Evolutionary conservation across 2,113 vertebrate species (phyloP), one percentile per base, ranked within the genome.

Genomic region (Elachura formosa): DNA sequence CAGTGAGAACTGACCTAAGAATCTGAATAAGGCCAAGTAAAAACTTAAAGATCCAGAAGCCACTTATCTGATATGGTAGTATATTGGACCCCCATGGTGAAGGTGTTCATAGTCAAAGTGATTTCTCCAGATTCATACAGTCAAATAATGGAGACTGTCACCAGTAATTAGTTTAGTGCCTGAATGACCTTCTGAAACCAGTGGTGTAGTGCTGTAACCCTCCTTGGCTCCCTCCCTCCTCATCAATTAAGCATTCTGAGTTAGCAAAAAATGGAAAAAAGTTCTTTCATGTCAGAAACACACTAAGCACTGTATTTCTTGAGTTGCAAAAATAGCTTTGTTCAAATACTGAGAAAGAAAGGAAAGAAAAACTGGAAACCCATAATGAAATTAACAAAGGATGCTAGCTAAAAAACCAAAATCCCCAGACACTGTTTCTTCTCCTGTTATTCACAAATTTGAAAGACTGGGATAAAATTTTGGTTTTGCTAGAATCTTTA

Each of bases 1-100:
- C 58, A 87, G 58, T 63, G 68, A 97, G 96, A 96, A 79, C 48
- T 94, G 61, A 95, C 94, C 49, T 66, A 87, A 85, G 87, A 94
- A 33, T 84, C 51, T 90, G 73, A 90, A 64, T 15, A 93, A 69
- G 20, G 19, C 34, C 34, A 89, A 89, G 34, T 54, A 62, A 87
- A 96, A 94, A 41, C 76, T 59, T 40, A 52, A 94, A 64, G 61
- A 85, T 1, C 9, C 54, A 80, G 56, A 96, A 94, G 49, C 69
- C 86, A 74, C 20, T 84, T 38, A 51, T 40, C 31, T 74, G 11
- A 31, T 26, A 41, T 10, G 36, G 55, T 26, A 79, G 28, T 45
- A 68, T 67, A 36, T 78, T 59, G 74, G 17, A 13, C 74, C 23
- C 24, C 54, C 33, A 11, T 0, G 7, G 80, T 17, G 29, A 80